phyloP scores from a whole-genome alignment of 2,113 vertebrate genomes.

The Anarrhichthys ocellatus region DNA sequence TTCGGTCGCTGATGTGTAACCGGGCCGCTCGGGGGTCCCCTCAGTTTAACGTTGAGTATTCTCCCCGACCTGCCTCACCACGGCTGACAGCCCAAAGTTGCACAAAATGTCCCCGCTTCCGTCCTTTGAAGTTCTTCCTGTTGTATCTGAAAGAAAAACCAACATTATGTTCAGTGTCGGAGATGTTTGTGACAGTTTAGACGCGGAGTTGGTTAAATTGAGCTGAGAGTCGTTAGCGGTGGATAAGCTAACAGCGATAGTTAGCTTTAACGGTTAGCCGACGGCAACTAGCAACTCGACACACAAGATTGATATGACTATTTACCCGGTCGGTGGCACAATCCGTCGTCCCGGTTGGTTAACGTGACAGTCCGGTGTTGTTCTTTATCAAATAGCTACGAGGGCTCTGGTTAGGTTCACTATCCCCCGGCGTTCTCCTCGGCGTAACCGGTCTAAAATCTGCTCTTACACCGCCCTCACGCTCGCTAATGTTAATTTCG shows the following conservation, averaged over 20 bases:
- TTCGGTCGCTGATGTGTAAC: conserved; percentile 52
- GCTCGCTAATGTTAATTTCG: neutral
- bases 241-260: conserved; percentile 56
- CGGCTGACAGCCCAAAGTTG: conserved; percentile 51
- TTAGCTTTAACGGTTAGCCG: conserved; percentile 73
- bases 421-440: conserved; percentile 58
- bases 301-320: neutral
- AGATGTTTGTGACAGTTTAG: conserved; percentile 15
- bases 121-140: neutral
- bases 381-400: conserved; percentile 6
- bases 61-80: conserved; percentile 20
- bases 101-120: neutral
- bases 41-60: conserved; percentile 53
- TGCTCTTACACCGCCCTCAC: conserved; percentile 60
- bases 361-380: conserved; percentile 25
- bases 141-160: conserved; percentile 30
- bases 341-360: conserved; percentile 1
- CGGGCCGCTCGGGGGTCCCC: conserved; percentile 69
- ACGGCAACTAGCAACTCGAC: conserved; percentile 41
- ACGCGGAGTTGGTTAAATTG: conserved; percentile 10
- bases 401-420: conserved; percentile 16
- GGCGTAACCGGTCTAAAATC: conserved; percentile 34
- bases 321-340: conserved; percentile 36
- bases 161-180: neutral
- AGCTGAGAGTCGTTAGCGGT: conserved; percentile 23